phyloP scores from a whole-genome alignment of 2,888 invertebrate species.

The Syrphus vitripennis region DNA sequence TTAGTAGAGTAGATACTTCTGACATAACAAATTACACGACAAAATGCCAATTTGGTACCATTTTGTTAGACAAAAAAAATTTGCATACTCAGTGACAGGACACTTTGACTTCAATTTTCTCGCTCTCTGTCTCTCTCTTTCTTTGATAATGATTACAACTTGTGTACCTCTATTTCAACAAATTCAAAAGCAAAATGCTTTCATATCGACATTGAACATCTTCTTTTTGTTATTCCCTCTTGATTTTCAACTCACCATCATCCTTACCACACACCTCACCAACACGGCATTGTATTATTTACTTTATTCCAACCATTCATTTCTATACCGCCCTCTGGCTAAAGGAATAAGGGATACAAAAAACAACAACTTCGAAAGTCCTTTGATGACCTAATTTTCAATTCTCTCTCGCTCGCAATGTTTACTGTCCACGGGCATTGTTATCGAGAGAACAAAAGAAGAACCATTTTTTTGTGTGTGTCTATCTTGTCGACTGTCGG shows the following conservation, averaged over 20 bases:
- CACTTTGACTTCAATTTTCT: background rate
- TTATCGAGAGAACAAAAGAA: conserved; percentile 48
- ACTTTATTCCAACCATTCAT: background rate
- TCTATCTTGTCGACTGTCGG: background rate
- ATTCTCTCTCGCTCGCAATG: conserved; percentile 25
- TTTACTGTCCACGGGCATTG: conserved; percentile 22
- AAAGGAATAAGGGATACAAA: background rate
- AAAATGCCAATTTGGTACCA: conserved; percentile 9
- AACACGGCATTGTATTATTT: background rate
- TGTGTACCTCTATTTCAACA: background rate
- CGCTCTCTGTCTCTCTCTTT: background rate
- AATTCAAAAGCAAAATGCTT: conserved; percentile 32
- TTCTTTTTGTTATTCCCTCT: background rate
- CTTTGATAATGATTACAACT: conserved; percentile 5
- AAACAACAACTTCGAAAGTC: conserved; percentile 20
- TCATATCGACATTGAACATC: conserved; percentile 16
- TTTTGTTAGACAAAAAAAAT: conserved; percentile 13
- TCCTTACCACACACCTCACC: no score
- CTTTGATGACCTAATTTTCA: conserved; percentile 51
- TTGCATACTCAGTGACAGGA: conserved; percentile 15
- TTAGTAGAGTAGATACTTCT: background rate
- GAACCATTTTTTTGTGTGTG: background rate
- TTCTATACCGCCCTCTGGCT: background rate
- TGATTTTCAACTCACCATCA: background rate
- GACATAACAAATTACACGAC: conserved; percentile 26